phyloP scores from a whole-genome alignment of 2,797 vertebrate species.

The Typhlichthys eigenmanni region DNA sequence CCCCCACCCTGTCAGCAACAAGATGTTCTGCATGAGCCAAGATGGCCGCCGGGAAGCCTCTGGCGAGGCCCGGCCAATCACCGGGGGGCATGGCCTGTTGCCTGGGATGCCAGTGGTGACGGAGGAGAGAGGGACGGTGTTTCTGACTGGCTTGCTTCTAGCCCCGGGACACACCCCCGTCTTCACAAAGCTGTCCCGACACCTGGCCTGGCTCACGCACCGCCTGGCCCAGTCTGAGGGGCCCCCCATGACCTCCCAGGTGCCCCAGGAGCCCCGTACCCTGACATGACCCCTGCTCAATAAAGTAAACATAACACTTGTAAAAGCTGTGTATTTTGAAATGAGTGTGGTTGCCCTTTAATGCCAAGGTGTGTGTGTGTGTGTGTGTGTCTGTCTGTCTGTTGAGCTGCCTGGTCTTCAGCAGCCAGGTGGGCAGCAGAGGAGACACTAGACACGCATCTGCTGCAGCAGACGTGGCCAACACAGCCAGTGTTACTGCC shows the following conservation, averaged over 20 bases:
- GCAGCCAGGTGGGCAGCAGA: too few relatives aligned
- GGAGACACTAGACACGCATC: too few relatives aligned
- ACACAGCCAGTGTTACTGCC: too few relatives aligned
- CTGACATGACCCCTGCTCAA: too few relatives aligned
- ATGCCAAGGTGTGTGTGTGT: too few relatives aligned
- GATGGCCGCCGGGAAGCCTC: background rate
- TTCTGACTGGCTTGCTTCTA: constrained; percentile 84
- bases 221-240: constrained; percentile 37
- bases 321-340: too few relatives aligned
- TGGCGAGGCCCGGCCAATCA: fast-evolving
- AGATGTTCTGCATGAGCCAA: constrained; percentile 83
- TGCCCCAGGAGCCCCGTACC: too few relatives aligned
- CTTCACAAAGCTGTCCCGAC: constrained; percentile 87
- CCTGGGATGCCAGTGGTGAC: constrained; percentile 79
- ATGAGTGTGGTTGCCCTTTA: too few relatives aligned
- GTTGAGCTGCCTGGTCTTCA: too few relatives aligned
- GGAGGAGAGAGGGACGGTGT: constrained; percentile 78
- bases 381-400: too few relatives aligned
- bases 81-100: constrained; percentile 2
- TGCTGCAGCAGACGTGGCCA: too few relatives aligned
- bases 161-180: constrained; percentile 51
- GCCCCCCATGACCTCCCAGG: background rate
- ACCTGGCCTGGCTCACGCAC: constrained; percentile 79
- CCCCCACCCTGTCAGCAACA: constrained; percentile 80
- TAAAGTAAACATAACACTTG: too few relatives aligned